Evolutionary conservation across 2,113 vertebrate genomes (phyloP).

Genomic region (Mohoua ochrocephala): DNA sequence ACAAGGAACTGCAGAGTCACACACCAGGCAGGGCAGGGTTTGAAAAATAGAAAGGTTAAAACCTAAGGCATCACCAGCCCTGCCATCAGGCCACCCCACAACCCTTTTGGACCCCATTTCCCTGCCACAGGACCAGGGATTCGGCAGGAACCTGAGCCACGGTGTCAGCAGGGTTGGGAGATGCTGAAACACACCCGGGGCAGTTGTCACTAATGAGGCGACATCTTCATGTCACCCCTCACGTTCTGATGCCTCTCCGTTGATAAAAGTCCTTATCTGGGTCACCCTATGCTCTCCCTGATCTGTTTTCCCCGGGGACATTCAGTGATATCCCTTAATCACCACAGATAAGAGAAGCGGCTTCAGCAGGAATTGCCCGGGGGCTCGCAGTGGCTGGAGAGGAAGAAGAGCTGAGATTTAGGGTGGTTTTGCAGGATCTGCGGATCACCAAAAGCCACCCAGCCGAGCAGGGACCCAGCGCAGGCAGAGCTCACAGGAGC

Average conservation of each 20-base stretch:
- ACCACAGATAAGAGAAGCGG: neutral
- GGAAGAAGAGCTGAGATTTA: neutral
- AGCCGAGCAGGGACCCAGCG: fast-evolving
- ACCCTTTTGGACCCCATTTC: neutral
- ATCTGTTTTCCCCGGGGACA: neutral
- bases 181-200: neutral
- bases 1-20: too few relatives aligned
- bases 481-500: neutral
- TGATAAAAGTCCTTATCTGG: neutral
- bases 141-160: neutral
- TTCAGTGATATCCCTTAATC: neutral
- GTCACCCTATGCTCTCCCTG: neutral
- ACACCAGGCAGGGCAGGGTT: too few relatives aligned
- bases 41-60: too few relatives aligned
- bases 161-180: neutral
- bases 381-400: neutral
- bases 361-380: neutral
- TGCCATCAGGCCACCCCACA: neutral
- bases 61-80: too few relatives aligned
- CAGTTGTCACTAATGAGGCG: neutral
- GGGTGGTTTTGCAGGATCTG: neutral
- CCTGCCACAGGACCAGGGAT: fast-evolving
- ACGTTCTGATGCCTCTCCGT: fast-evolving
- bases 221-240: neutral
- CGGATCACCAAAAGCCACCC: neutral